Base-by-base conservation (phyloP, 2,888 invertebrate species). In the Ctenicera cuprea region DNA sequence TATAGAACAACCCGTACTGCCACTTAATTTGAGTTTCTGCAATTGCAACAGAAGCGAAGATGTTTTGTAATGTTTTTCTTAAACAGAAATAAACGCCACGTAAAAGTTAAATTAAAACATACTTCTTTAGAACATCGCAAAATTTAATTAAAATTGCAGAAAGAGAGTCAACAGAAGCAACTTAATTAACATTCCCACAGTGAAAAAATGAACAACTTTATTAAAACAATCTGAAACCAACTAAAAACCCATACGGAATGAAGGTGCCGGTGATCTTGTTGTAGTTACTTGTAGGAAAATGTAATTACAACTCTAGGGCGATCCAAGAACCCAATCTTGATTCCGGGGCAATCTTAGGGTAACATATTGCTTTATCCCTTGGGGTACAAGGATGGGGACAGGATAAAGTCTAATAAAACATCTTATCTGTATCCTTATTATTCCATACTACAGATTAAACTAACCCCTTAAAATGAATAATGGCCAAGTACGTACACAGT, bases 291-390 rank as follows among this genome's bases (percentile, higher is more conserved):
- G 67, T 68, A 54, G 50, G 67, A 62, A 43, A 63, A 73, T 41
- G 54, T 66, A 71, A 71, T 71, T 71, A 71, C 71, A 43, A 50
- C 62, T 59, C 65, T 37, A 16, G 65, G 57, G 59, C 66, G 66
- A 66, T 59, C 59, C 66, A 22, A 50, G 48, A 65, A 61, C 54
- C 71, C 38, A 66, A 66, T 71, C 65, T 65, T 66, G 66, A 71
- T 65, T 71, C 59, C 37, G 48, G 14, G 16, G 67, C 61, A 68
- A 73, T 73, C 67, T 73, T 61, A 61, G 59, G 43, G 48, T 54
- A 64, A 71, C 72, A 67, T 73, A 73, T 73, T 73, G 62, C 72
- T 52, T 61, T 52, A 66, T 63, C 62, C 72, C 65, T 66, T 43
- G 26, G 67, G 63, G 61, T 54, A 30, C 52, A 62, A 66, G 41